Evolutionary conservation across 23 tunicate species (phyloP), one percentile per base, ranked within the genome.

Genomic region (Ascidia mentula): DNA sequence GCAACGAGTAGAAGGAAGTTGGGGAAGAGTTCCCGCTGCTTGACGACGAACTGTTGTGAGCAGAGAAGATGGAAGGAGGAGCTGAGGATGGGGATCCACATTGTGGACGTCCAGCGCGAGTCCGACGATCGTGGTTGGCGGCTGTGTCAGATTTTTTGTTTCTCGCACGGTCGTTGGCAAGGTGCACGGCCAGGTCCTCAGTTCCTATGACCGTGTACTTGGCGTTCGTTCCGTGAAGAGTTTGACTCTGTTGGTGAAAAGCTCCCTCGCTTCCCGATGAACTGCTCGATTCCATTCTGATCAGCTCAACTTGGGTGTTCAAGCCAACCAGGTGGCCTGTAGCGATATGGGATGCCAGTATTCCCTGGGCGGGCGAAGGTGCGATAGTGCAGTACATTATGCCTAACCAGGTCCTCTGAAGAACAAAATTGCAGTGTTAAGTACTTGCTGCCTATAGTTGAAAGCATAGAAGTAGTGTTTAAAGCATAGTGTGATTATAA

Each of bases 21-120:
- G 80, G 80, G 6, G 80, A 77, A 4, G 38, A n/a, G 28, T 46
- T 34, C 8, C 69, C 38, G 17, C 80, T 46, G 37, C 80, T 77
- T 28, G 80, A 77, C 0, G 80, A 45, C 34, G 69, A 45, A 18
- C 80, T 77, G 5, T 26, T 20, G 69, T 77, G 28, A 31, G 38
- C 69, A 15, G 69, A 42, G n/a, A 32, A 34, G 6, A 77, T 37
- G 22, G 78, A 53, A 9, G 53, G 78, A 13, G 34, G 53, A 24
- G 78, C 38, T 13, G 40, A 73, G 36, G 45, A 77, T 46, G 65
- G 24, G 4, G 65, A 53, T 26, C 24, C 65, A 9, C 65, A 53
- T 35, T 45, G 45, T 28, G 45, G 32, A 28, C n/a, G 33, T 39
- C 61, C 60, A 12, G 79, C 80, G 31, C 80, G 6, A 15, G 80